Evolutionary conservation across 2,888 invertebrate species (phyloP), one percentile per base, ranked within the genome.

Genomic region (Laothoe populi): DNA sequence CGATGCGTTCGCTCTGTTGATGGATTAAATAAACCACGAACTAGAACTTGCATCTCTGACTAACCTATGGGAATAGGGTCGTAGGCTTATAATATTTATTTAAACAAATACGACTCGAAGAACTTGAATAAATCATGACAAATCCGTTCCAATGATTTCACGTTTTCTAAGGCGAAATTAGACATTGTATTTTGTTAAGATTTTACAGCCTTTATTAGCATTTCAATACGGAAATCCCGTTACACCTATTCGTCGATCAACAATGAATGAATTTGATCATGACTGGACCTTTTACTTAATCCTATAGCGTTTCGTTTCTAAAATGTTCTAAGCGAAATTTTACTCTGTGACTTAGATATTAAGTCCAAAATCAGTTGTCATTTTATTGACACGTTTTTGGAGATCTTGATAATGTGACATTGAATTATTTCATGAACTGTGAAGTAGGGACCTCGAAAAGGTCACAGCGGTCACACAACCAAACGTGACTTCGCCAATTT

Each of bases 401-500:
- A 57, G 7, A n/a, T 59, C 11, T 61, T 60, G 60, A 59, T 19
- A 53, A 57, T 61, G 60, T 70, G 68, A 70, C 70, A 70, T 70
- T 73, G 72, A 64, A 69, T 69, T 66, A 67, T 71, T 73, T 72
- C 42, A 45, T 65, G 49, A 35, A 62, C 60, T 61, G 64, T 64
- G 66, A 66, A 73, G 65, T 66, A 70, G 66, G 63, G 66, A 65
- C 65, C 63, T 65, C 49, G 31, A 16, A 75, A 78, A 83, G 82
- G 83, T 83, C 79, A 77, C 49, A 60, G 46, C 69, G 66, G 72
- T 82, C 82, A 66, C 79, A 82, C 78, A 77, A 62, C 66, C 64
- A 70, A 74, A 79, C 82, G 82, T 84, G 84, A 79, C 76, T 73
- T 63, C 58, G 62, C 57, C 73, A 72, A 75, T 80, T 80, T 81